A percentile compares a stretch with the other conserved stretches of the same genome.
Evolutionary conservation across 2,888 invertebrate genomes (phyloP).

Genomic region (Siphonodentalium dalli): DNA sequence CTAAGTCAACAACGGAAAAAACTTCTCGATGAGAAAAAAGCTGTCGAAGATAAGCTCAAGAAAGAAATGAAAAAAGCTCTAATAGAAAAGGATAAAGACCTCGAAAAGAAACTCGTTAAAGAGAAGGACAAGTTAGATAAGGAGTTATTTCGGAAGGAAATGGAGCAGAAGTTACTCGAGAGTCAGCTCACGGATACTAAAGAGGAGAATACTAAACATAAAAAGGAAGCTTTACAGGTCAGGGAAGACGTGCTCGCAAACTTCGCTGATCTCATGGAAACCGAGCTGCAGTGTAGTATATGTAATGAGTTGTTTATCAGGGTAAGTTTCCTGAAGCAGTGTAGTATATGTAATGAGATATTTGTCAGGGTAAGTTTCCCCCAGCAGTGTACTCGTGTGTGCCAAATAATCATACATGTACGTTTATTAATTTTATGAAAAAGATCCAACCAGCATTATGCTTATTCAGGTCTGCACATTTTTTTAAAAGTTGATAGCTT

Average conservation of each 20-base stretch:
- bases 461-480: no score
- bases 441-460: no score
- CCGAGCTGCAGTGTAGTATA: slow-evolving; percentile 77
- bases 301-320: slow-evolving; percentile 78
- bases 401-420: no score
- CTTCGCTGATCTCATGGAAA: slow-evolving; percentile 59
- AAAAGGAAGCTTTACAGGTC: slow-evolving; percentile 44
- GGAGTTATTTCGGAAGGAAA: slow-evolving; percentile 50
- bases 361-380: no score
- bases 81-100: slow-evolving; percentile 50
- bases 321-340: slow-evolving; percentile 36
- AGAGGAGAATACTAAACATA: slow-evolving; percentile 45
- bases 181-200: slow-evolving; percentile 50
- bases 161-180: slow-evolving; percentile 53
- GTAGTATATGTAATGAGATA: background rate
- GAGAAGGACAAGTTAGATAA: slow-evolving; percentile 38
- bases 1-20: slow-evolving; percentile 36
- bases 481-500: no score
- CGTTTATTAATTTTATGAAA: no score
- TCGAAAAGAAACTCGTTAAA: slow-evolving; percentile 40
- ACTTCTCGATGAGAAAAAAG: slow-evolving; percentile 47
- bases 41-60: slow-evolving; percentile 52
- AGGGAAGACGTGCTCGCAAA: slow-evolving; percentile 51
- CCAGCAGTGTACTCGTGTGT: no score
- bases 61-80: slow-evolving; percentile 72